Evolutionary conservation across 2,888 invertebrate species (phyloP), one percentile per base, ranked within the genome.

Genomic region (Synergus japonicus): DNA sequence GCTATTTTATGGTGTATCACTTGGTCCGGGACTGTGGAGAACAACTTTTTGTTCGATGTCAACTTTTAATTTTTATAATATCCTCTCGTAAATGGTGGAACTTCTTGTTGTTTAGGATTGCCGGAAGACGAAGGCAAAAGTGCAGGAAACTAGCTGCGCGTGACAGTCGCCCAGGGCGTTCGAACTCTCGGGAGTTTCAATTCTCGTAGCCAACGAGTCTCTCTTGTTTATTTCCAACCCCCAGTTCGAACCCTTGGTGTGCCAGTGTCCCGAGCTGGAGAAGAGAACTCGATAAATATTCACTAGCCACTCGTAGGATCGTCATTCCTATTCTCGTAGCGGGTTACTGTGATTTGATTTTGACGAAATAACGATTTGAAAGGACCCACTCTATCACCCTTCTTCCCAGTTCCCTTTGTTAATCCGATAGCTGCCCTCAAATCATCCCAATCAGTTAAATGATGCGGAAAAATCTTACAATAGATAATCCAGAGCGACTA

Each of bases 121-220:
- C 15, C 37, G 73, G 73, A 73, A 49, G 54, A 73, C 37, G 54
- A 83, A 77, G 80, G 82, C 79, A 77, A 83, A 83, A 85, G 82
- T 85, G 78, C 82, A 82, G 82, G 82, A 85, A 86, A 84, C 84
- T 86, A 85, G 84, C 87, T 89, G 87, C 84, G 78, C 83, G 84
- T 88, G 89, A 87, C 87, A 88, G 87, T 86, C 83, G 87, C 88
- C 85, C 77, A 77, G 83, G 86, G 86, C 65, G 84, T 81, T 84
- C 85, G 78, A 87, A 86, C 86, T 85, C 82, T 78, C 85, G 82
- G 83, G 85, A 88, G 86, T 89, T 89, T 89, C 89, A 86, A 86
- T 88, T 89, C 84, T 79, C 54, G 78, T 58, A 54, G 73, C n/a
- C 73, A 73, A 73, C 54, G 73, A 73, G 54, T 73, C 54, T 73